phyloP scores from a whole-genome alignment of 2,888 invertebrate species.

The Timema cristinae region DNA sequence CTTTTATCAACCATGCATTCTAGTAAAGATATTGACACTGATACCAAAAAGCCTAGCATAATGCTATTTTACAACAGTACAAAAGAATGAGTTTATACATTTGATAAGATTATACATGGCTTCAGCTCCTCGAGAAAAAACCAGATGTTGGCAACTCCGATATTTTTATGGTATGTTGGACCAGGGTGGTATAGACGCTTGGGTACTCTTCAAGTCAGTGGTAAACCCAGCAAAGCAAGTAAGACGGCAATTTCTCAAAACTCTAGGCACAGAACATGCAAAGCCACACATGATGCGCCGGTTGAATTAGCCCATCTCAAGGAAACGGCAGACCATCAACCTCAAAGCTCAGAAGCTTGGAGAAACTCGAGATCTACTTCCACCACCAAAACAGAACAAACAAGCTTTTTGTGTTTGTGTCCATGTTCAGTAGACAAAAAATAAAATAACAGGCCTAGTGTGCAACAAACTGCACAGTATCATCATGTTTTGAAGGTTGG shows the following conservation, averaged over 20 bases:
- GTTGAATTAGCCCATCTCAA: not conserved
- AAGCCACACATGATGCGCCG: not conserved
- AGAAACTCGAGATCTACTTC: not conserved
- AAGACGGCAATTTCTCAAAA: not conserved
- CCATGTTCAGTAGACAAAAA: not conserved
- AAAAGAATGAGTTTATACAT: not conserved
- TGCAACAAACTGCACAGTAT: not conserved
- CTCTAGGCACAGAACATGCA: not conserved
- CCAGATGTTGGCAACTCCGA: too few species aligned
- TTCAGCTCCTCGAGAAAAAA: not conserved
- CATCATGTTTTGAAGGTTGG: too few species aligned
- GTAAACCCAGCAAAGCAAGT: not conserved
- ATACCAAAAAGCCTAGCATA: not conserved
- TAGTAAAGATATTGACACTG: not conserved
- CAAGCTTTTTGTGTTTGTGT: not conserved
- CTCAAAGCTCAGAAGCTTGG: not conserved
- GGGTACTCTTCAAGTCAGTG: not conserved
- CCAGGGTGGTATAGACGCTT: not conserved
- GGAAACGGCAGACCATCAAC: not conserved
- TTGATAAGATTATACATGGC: not conserved
- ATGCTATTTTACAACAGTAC: slow-evolving; percentile 1
- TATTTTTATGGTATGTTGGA: not conserved
- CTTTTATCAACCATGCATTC: not conserved
- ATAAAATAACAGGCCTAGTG: not conserved
- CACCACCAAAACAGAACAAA: not conserved